phyloP scores from a whole-genome alignment of 2,888 invertebrate species.

The Byasa hedistus region DNA sequence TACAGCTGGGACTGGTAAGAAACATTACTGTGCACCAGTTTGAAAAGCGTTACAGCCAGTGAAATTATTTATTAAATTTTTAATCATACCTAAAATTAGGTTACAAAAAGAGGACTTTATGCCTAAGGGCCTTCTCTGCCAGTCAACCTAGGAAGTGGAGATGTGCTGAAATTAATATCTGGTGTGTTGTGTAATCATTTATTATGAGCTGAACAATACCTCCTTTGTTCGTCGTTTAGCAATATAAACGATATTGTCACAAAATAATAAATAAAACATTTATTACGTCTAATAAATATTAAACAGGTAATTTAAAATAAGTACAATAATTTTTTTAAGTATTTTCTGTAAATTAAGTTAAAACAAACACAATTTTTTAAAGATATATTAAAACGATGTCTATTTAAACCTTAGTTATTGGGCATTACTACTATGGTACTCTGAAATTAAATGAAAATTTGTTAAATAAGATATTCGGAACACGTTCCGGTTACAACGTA shows the following conservation, averaged over 20 bases:
- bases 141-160: no score
- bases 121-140: no score
- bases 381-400: background rate
- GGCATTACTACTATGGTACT: background rate
- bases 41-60: no score
- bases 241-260: background rate
- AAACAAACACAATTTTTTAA: background rate
- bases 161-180: no score
- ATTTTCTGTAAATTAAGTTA: background rate
- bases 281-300: background rate
- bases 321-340: background rate
- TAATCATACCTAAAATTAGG: no score
- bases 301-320: background rate
- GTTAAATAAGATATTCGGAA: background rate
- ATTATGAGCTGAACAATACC: no score
- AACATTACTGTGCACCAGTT: no score
- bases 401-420: background rate
- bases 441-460: constrained; percentile 4
- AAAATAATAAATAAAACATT: background rate
- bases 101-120: no score
- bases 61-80: no score
- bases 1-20: no score
- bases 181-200: no score
- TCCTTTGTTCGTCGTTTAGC: no score
- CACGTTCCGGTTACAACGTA: constrained; percentile 9